Base-by-base conservation (phyloP, 2,113 vertebrate genomes). In the Trichomycterus rosablanca region DNA sequence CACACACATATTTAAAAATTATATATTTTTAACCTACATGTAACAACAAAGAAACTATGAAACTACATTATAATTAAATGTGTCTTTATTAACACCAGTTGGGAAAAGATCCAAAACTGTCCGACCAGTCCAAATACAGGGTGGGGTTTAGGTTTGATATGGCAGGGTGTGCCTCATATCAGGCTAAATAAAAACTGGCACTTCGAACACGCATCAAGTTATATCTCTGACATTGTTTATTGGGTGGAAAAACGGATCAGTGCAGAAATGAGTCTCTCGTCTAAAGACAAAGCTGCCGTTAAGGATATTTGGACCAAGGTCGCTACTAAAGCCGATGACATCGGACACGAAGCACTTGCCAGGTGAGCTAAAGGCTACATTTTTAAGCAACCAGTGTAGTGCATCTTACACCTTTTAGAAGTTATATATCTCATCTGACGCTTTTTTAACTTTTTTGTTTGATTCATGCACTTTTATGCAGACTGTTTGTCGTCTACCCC, bases 401-500 rank as follows among this genome's bases (percentile, higher is more conserved):
- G n/a, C n/a, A n/a, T n/a, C n/a, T n/a, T n/a, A n/a, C n/a, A n/a
- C n/a, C n/a, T n/a, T n/a, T n/a, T n/a, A n/a, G n/a, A 30, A 30
- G 26, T 59, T 23, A 32, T 40, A 46, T 18, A 14, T 66, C 43
- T 52, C 37, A 1, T 65, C 71, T 22, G 35, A 75, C 67, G 75
- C 39, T 73, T 71, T 53, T 80, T 64, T 64, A 55, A 76, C 68
- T 53, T 67, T 48, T 54, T 75, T 73, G 57, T 30, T 83, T 30
- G 9, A 11, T 53, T 53, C 3, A 10, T 39, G 14, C 22, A 7
- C 28, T 16, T 14, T 7, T n/a, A 12, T 52, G 1, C 15, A 84
- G 81, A 71, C 76, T 91, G 60, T 84, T 93, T 45, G 0, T 1
- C 7, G 70, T 73, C 55, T 85, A 64, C 65, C 90, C 89, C 0